A percentile compares a stretch with the other conserved stretches of the same genome.
These are phyloP conservation scores for Cyrtorhinus lividipennis DNA, from an alignment of 1,140 invertebrate genomes.

Conservation along the genomic window DNA sequence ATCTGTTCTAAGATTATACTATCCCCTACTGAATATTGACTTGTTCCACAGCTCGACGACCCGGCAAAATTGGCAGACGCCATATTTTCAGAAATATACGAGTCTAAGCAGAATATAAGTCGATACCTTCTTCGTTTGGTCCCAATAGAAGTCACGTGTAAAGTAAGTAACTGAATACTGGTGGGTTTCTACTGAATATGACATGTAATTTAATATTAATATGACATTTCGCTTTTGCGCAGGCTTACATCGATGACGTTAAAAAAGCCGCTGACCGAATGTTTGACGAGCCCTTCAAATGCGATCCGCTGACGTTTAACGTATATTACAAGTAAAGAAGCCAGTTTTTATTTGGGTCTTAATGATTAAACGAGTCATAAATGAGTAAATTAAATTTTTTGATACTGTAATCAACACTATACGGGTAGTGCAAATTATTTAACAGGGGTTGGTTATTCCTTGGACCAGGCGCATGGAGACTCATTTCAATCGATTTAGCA, in stretches of 20 bases:
- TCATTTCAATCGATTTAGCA: too few species aligned
- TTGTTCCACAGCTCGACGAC: slow-evolving; percentile 38
- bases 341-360: too few species aligned
- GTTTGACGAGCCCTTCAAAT: slow-evolving; percentile 57
- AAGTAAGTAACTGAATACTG: slow-evolving; percentile 29
- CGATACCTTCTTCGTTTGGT: slow-evolving; percentile 60
- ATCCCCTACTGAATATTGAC: neutral
- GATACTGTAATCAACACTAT: too few species aligned
- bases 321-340: slow-evolving; percentile 54
- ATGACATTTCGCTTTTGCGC: slow-evolving; percentile 11
- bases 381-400: too few species aligned
- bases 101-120: slow-evolving; percentile 49
- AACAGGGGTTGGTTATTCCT: too few species aligned
- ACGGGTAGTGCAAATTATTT: too few species aligned
- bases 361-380: too few species aligned
- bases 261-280: slow-evolving; percentile 44
- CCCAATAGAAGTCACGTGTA: slow-evolving; percentile 66
- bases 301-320: slow-evolving; percentile 53
- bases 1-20: neutral
- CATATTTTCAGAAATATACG: slow-evolving; percentile 56
- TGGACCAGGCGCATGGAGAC: too few species aligned
- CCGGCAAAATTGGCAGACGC: slow-evolving; percentile 49
- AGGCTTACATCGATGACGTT: slow-evolving; percentile 57
- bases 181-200: neutral
- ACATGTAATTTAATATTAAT: too few species aligned